These are phyloP conservation scores for Micronycteris hirsuta DNA, from an alignment of 2,113 vertebrate genomes.

Conservation along the genomic window DNA sequence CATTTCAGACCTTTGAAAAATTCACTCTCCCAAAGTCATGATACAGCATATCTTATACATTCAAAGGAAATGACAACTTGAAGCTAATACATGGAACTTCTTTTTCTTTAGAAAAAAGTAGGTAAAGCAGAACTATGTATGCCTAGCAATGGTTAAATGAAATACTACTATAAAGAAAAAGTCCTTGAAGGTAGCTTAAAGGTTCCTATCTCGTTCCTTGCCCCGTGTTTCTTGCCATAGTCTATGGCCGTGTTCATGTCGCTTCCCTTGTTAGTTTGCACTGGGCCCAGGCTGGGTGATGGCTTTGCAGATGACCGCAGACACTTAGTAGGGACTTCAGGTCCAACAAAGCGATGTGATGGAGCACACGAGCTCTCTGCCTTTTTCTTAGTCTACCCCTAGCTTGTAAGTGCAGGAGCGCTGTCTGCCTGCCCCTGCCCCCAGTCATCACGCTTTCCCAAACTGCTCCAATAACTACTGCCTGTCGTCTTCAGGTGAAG, in stretches of 20 bases:
- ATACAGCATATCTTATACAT: background rate
- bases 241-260: fast-evolving
- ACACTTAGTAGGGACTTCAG: background rate
- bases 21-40: background rate
- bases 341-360: background rate
- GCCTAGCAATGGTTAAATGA: background rate
- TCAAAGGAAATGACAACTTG: background rate
- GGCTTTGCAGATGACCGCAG: background rate
- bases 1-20: background rate
- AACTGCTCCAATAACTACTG: too few species aligned
- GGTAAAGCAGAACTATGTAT: background rate
- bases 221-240: background rate
- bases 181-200: background rate
- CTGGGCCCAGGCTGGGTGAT: background rate
- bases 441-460: background rate
- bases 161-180: background rate
- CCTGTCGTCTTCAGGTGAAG: background rate
- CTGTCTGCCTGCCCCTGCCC: background rate
- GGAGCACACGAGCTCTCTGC: background rate
- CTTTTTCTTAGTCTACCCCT: background rate
- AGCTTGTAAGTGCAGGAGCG: background rate
- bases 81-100: background rate
- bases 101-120: background rate
- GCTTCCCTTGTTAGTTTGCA: background rate
- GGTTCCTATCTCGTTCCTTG: fast-evolving